phyloP scores from a whole-genome alignment of 2,797 vertebrate genomes.

The Manis pentadactyla region DNA sequence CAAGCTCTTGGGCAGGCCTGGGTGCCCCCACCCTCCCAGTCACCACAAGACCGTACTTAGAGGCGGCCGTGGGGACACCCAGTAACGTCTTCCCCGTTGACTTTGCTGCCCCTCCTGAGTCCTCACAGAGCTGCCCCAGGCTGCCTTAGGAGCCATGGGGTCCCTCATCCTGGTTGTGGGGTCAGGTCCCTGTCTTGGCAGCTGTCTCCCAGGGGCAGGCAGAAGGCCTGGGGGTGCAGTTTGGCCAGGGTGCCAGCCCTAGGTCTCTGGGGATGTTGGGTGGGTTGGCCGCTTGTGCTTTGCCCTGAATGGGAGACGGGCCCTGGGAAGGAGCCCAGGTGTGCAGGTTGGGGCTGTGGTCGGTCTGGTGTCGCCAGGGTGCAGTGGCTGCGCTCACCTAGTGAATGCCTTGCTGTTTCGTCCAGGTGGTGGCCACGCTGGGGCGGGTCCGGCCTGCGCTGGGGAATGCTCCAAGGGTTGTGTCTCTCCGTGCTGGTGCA shows the following conservation, averaged over 20 bases:
- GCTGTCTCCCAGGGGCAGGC: neutral
- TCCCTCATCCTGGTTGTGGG: neutral
- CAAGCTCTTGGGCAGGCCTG: accelerated
- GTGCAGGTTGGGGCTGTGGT: neutral
- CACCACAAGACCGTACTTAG: neutral
- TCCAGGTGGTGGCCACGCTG: too few species aligned
- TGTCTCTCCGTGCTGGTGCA: too few species aligned
- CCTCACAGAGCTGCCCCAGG: neutral
- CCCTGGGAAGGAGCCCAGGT: neutral
- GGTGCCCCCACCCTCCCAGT: neutral
- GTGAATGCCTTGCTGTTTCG: neutral
- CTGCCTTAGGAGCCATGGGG: neutral
- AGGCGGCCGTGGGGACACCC: neutral
- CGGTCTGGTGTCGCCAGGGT: neutral
- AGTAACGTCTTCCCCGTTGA: neutral
- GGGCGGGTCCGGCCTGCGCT: neutral
- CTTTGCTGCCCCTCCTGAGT: too few species aligned
- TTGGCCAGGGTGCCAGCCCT: neutral
- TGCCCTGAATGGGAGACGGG: neutral
- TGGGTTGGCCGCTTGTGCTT: too few species aligned
- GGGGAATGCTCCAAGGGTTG: neutral
- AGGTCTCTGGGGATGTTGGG: neutral
- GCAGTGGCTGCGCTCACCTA: neutral
- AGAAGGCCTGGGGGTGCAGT: too few species aligned
- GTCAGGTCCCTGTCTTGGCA: neutral